These are phyloP conservation scores for Atethmia centrago DNA, from an alignment of 2,888 invertebrate species.

Conservation along the genomic window DNA sequence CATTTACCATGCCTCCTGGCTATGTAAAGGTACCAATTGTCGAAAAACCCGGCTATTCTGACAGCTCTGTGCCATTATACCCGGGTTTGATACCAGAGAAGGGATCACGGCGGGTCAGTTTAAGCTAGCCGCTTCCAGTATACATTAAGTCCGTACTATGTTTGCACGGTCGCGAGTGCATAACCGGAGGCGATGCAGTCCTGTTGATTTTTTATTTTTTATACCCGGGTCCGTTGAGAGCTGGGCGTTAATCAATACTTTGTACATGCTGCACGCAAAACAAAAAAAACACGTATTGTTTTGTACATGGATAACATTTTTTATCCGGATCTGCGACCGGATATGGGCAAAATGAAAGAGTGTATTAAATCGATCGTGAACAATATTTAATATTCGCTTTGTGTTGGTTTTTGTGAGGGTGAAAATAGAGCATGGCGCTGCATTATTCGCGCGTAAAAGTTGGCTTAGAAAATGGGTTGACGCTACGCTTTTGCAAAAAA, in stretches of 20 bases:
- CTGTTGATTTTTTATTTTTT: conserved; percentile 81
- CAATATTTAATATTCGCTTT: conserved; percentile 68
- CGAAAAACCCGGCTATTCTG: conserved; percentile 64
- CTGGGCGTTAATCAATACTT: conserved; percentile 83
- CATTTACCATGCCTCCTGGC: conserved; percentile 75
- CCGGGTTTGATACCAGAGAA: conserved; percentile 44
- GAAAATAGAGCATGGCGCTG: conserved; percentile 34
- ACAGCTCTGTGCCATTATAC: conserved; percentile 58
- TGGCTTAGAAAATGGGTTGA: conserved; percentile 46
- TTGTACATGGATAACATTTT: conserved; percentile 73
- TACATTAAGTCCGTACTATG: conserved; percentile 69
- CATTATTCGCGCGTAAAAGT: conserved; percentile 42
- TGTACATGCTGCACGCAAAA: conserved; percentile 73
- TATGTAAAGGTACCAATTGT: conserved; percentile 73
- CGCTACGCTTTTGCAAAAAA: conserved; percentile 41
- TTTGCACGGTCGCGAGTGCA: conserved; percentile 78
- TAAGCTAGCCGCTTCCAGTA: conserved; percentile 58
- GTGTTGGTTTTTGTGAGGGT: conserved; percentile 53
- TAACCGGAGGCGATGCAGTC: conserved; percentile 79
- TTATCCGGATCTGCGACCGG: conserved; percentile 70
- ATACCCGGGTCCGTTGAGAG: conserved; percentile 77
- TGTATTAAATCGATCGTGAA: conserved; percentile 71
- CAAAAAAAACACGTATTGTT: conserved; percentile 69
- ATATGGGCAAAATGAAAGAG: conserved; percentile 68
- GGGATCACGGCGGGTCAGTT: conserved; percentile 56